Percentiles rank a stretch among this genome's conserved stretches.
These are phyloP conservation scores for Lagodon rhomboides DNA, from an alignment of 2,797 vertebrate genomes.

Conservation along the genomic window DNA sequence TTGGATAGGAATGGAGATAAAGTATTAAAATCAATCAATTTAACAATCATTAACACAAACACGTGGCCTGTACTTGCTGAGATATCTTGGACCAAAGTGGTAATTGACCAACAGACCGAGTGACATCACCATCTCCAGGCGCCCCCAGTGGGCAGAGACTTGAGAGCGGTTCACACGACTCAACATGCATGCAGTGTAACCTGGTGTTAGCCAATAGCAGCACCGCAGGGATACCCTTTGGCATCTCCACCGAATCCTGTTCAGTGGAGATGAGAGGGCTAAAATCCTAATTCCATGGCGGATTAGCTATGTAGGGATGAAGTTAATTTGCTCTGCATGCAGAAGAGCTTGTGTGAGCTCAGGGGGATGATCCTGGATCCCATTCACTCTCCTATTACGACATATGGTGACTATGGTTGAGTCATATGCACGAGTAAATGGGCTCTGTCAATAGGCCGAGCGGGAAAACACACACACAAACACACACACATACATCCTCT, in stretches of 20 bases:
- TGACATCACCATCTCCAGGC: background rate
- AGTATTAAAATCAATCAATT: background rate
- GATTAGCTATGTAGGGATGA: slow-evolving; percentile 76
- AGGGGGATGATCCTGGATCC: slow-evolving; percentile 74
- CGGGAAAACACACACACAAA: background rate
- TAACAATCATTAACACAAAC: background rate
- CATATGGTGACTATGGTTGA: slow-evolving; percentile 41
- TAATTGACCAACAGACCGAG: background rate
- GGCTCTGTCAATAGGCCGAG: slow-evolving; percentile 13
- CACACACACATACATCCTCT: slow-evolving; percentile 31
- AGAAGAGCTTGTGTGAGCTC: slow-evolving; percentile 66
- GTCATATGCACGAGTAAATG: slow-evolving; percentile 40
- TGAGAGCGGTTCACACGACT: background rate
- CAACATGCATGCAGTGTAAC: slow-evolving; percentile 14
- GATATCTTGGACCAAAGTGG: background rate
- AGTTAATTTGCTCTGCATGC: slow-evolving; percentile 79
- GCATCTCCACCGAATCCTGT: slow-evolving; percentile 43
- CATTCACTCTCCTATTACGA: slow-evolving; percentile 49
- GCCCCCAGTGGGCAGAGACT: background rate
- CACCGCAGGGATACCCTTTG: slow-evolving; percentile 30
- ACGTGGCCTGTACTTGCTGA: background rate
- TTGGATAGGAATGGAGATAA: no score
- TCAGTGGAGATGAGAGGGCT: slow-evolving; percentile 61
- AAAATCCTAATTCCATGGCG: slow-evolving; percentile 76
- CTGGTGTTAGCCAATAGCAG: slow-evolving; percentile 25